Conservation (phyloP, 2,113 vertebrate genomes). For the Eubucco bourcierii region DNA sequence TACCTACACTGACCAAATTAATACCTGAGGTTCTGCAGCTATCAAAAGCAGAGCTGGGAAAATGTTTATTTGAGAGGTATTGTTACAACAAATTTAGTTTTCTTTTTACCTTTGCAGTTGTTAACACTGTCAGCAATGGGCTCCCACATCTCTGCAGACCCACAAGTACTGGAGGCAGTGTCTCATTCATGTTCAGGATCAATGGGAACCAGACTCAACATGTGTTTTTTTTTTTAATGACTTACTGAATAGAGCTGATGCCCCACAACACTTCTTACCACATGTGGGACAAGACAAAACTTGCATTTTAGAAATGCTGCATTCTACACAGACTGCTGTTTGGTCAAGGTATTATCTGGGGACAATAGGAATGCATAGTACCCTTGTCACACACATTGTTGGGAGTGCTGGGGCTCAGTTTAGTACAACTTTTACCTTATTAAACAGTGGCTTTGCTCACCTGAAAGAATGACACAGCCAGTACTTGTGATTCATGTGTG, state of each 20-base stretch:
- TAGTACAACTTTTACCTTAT: not conserved
- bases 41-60: not conserved
- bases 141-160: not conserved
- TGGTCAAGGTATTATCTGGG: not conserved
- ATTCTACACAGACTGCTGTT: not conserved
- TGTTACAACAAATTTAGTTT: not conserved
- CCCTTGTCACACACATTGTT: not conserved
- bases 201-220: not conserved
- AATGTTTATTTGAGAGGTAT: not conserved
- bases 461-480: not conserved
- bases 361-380: not conserved
- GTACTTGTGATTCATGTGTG: not conserved
- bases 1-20: conserved; percentile 17
- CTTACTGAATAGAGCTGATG: not conserved
- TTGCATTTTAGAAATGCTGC: not conserved
- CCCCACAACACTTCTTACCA: not conserved
- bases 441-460: not conserved
- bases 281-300: not conserved
- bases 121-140: not conserved
- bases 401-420: not conserved
- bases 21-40: conserved; percentile 7
- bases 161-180: not conserved
- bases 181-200: not conserved
- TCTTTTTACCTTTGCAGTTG: not conserved
- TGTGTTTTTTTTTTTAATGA: not conserved